These are phyloP conservation scores for Streptopelia turtur DNA, from an alignment of 2,797 vertebrate genomes.

Conservation along the genomic window DNA sequence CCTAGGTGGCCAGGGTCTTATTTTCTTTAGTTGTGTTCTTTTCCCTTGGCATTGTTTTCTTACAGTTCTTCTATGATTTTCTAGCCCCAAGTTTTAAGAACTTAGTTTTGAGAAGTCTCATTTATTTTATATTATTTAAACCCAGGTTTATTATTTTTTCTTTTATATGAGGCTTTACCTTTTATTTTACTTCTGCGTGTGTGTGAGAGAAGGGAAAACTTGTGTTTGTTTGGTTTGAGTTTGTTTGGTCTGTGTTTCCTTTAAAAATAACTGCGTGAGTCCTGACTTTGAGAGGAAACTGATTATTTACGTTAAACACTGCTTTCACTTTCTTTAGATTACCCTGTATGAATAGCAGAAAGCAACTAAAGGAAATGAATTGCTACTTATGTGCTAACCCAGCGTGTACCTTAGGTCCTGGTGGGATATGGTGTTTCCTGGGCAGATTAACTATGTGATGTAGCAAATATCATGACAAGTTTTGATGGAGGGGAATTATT, in stretches of 20 bases:
- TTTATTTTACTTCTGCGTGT: background rate
- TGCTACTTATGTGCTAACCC: background rate
- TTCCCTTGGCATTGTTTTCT: background rate
- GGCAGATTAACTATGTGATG: background rate
- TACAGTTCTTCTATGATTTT: background rate
- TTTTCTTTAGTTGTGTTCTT: background rate
- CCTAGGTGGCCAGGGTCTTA: background rate
- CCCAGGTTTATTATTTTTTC: fast-evolving
- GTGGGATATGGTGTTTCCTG: background rate
- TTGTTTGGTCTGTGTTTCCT: background rate
- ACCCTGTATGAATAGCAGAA: background rate
- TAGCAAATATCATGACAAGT: fast-evolving
- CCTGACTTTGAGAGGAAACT: background rate
- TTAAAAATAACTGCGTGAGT: fast-evolving
- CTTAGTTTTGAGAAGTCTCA: background rate
- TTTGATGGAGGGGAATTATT: background rate
- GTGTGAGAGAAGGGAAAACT: background rate
- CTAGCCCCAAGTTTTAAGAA: background rate
- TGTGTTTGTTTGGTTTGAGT: background rate
- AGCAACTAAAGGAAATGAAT: background rate
- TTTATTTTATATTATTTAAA: background rate
- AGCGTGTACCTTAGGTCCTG: fast-evolving
- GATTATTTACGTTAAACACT: background rate
- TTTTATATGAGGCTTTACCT: background rate
- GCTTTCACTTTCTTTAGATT: background rate